Evolutionary conservation across 2,888 invertebrate species (phyloP).

Genomic region (Sepioteuthis lessoniana): DNA sequence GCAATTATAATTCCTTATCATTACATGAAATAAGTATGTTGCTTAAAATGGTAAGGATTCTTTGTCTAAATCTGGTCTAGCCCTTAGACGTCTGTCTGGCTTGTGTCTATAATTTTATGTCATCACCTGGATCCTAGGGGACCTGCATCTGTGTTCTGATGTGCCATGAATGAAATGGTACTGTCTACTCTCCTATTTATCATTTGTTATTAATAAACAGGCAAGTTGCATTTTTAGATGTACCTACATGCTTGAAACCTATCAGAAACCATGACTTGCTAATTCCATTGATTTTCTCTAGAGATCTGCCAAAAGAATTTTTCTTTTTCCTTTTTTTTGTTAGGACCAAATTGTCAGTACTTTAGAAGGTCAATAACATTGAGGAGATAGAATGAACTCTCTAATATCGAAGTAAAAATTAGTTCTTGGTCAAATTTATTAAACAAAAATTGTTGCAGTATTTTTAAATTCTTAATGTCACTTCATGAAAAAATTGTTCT

Average conservation of each 20-base stretch:
- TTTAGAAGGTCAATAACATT: no score
- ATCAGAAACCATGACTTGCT: not conserved
- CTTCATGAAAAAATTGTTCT: no score
- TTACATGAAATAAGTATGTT: not conserved
- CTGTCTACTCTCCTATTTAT: not conserved
- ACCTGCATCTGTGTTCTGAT: not conserved
- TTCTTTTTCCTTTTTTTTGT: no score
- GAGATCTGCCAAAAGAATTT: not conserved
- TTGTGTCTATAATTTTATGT: not conserved
- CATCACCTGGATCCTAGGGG: not conserved
- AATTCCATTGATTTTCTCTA: not conserved
- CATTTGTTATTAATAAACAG: not conserved
- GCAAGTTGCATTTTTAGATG: not conserved
- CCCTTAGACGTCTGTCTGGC: not conserved
- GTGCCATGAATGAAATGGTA: not conserved
- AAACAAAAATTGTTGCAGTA: no score
- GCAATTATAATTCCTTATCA: conserved; percentile 33
- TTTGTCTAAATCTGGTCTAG: not conserved
- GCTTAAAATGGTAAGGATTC: not conserved
- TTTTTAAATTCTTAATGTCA: no score
- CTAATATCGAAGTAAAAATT: no score
- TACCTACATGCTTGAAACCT: not conserved
- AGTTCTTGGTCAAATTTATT: no score
- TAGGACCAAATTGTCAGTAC: no score
- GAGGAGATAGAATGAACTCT: no score